phyloP scores from a whole-genome alignment of 1,140 invertebrate genomes.

The Lasioglossum baleicum region DNA sequence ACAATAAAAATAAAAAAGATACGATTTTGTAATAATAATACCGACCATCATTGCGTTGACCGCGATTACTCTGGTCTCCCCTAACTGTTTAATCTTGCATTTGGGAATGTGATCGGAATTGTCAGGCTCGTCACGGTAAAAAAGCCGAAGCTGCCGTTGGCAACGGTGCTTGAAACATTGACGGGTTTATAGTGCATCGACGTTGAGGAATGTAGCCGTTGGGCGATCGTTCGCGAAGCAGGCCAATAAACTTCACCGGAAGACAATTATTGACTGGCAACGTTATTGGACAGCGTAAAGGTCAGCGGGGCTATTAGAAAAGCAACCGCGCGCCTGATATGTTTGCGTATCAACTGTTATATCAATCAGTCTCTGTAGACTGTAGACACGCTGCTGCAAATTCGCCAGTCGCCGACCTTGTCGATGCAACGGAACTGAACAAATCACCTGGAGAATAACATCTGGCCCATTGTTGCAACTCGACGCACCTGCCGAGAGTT shows the following conservation, averaged over 20 bases:
- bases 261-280: constrained; percentile 15
- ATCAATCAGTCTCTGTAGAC: constrained; percentile 1
- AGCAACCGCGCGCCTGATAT: not conserved
- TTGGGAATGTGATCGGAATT: not conserved
- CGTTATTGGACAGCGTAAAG: not conserved
- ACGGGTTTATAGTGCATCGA: constrained; percentile 8
- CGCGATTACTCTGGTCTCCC: too few species aligned
- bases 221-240: not conserved
- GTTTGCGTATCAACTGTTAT: not conserved
- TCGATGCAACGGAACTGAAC: not conserved
- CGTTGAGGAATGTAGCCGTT: not conserved
- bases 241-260: constrained; percentile 15
- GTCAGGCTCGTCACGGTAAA: constrained; percentile 4
- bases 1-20: too few species aligned
- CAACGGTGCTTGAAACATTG: not conserved
- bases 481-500: not conserved
- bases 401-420: too few species aligned
- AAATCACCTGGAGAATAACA: constrained; percentile 29
- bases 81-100: not conserved
- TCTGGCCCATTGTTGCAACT: not conserved
- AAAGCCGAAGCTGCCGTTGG: constrained; percentile 4
- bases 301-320: not conserved
- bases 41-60: too few species aligned
- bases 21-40: too few species aligned
- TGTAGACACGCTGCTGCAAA: too few species aligned